Percentiles rank a stretch among this genome's conserved stretches.
These are phyloP conservation scores for Eunapius fragilis DNA, from an alignment of 37 sponge, comb jelly and placozoan genomes.

Conservation along the genomic window DNA sequence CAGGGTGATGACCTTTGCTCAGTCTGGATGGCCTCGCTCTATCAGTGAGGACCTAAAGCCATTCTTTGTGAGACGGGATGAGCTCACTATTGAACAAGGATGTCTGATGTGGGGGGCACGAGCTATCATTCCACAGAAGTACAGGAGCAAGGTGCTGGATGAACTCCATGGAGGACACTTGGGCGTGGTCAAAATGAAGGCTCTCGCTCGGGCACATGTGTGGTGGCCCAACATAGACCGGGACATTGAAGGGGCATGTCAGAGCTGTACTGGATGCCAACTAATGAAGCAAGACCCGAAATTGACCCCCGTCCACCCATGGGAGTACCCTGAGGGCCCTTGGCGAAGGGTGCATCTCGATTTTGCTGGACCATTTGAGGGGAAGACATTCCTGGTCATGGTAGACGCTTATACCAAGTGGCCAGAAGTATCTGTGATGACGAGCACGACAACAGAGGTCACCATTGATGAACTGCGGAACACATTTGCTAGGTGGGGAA, in stretches of 20 bases:
- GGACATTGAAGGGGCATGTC: constrained; percentile 13
- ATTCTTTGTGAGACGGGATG: constrained; percentile 2
- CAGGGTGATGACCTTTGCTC: constrained; percentile 4
- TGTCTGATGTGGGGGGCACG: constrained; percentile 40
- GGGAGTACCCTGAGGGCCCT: constrained; percentile 3
- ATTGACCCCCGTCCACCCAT: constrained; percentile 1
- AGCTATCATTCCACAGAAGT: constrained; percentile 12
- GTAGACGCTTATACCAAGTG: constrained; percentile 50
- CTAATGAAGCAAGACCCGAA: neutral
- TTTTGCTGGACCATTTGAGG: constrained; percentile 23
- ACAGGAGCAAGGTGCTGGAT: neutral
- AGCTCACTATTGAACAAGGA: constrained; percentile 8
- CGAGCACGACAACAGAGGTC: constrained; percentile 20
- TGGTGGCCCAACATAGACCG: constrained; percentile 14
- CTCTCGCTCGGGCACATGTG: too few relatives aligned
- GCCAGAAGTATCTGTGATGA: constrained; percentile 36
- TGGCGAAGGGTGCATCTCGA: neutral
- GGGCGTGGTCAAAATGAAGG: too few relatives aligned
- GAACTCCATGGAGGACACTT: constrained; percentile 16
- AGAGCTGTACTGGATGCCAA: neutral
- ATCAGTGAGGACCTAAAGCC: constrained; percentile 9
- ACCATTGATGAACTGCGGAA: constrained; percentile 39
- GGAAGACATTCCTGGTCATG: constrained; percentile 5
- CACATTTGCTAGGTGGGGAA: constrained; percentile 42
- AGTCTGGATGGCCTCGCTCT: constrained; percentile 1